Base-by-base conservation (phyloP, 2,113 vertebrate genomes). In the Ailuropoda melanoleuca region DNA sequence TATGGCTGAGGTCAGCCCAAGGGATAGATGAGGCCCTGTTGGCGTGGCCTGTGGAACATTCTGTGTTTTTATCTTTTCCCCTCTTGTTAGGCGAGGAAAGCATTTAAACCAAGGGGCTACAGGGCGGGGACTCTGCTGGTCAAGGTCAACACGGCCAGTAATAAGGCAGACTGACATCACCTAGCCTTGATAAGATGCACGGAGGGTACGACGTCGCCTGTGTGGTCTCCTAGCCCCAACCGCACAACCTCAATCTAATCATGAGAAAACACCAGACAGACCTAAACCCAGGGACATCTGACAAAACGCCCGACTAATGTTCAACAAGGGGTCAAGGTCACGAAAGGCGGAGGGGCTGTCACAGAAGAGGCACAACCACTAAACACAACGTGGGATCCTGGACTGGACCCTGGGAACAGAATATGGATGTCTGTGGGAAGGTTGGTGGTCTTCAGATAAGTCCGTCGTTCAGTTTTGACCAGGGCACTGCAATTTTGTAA, bases 41-140 rank as follows among this genome's bases (percentile, higher is more conserved):
- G 1, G 4, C 0, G 3, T 1, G 50, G 43, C 29, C 31, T 18
- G 72, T 9, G 0, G 56, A 3, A 11, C 12, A 23, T 21, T 56
- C 15, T 23, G 55, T 37, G 80, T 50, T 90, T 46, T 14, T n/a
- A 66, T 46, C 17, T 62, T n/a, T n/a, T 4, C 12, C 29, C 50
- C 15, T n/a, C 53, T 66, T 39, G 48, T 31, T 82, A 50, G 26
- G 62, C 4, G 48, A 70, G 66, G 66, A 46, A 74, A 84, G 26
- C 34, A n/a, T 55, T 87, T 80, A 60, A 89, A 82, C 72, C 56
- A 50, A 39, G n/a, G 66, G 4, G 6, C 83, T 11, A 82, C 2
- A 23, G 60, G 39, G 56, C 39, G 53, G 2, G 19, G 90, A 34
- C 53, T 60, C 31, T 58, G 83, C 7, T 3, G n/a, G 53, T 48